Base-by-base conservation (phyloP, 53 echinoderm and acorn worm genomes). In the Patiria pectinifera region DNA sequence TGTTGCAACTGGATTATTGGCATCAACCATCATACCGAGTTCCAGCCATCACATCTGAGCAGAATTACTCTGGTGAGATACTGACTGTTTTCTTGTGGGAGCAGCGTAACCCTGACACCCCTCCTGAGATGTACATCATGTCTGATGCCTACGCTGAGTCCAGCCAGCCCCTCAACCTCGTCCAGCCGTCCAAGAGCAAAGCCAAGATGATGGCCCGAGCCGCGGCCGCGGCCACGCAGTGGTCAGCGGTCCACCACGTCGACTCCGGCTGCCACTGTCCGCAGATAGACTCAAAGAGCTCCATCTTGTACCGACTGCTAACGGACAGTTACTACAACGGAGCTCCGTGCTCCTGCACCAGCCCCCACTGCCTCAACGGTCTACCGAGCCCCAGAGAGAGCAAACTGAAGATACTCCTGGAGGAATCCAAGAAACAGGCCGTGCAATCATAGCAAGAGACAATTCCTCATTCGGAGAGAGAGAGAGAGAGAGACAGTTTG, bases 201-300 rank as follows among this genome's bases (percentile, higher is more conserved):
- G 95, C 93, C 43, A 93, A 92, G 91, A 91, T 89, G 92, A 89
- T 91, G 62, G 95, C 93, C 62, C 92, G 92, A 71, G 93, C 83
- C 77, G 82, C 89, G 87, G 60, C 60, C 45, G 91, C 83, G 58
- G 79, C 94, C 69, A 48, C 87, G 66, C 92, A 92, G 69, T 66
- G 92, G 78, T 84, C 63, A 21, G 12, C 59, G 13, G 18, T 71
- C 24, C 90, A 81, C 69, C 90, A 44, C 66, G 45, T 58, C 61
- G 89, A 89, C 45, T 72, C 59, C 70, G 59, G 84, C 86, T 99
- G 99, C 81, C 94, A 87, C 22, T 99, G 99, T 72, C 99, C 99
- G 1, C 91, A 95, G 81, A 94, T 89, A 21, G 99, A 99, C 92
- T 96, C 95, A 1, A 99, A 99, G 91, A 99, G 96, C 87, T 96